These are phyloP conservation scores for Sardinella longiceps DNA, from an alignment of 2,797 vertebrate species.

Conservation along the genomic window DNA sequence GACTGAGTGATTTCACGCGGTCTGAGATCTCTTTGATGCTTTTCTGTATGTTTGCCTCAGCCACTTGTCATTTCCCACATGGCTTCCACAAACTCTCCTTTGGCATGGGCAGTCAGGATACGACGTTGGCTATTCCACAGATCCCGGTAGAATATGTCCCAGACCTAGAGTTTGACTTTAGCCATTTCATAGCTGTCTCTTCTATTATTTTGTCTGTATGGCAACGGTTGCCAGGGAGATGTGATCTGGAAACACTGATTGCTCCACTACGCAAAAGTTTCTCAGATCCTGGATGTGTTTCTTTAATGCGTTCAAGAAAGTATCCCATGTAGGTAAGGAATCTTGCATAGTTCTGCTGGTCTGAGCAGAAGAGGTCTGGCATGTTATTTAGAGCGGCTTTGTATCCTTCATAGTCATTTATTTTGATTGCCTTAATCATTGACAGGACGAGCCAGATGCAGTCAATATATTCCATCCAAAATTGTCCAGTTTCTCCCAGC, in stretches of 20 bases:
- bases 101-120: constrained; percentile 24
- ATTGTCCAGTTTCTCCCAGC: background rate
- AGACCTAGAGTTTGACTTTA: constrained; percentile 1
- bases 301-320: constrained; percentile 15
- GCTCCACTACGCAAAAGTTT: background rate
- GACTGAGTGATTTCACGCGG: background rate
- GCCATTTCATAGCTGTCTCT: background rate
- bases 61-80: background rate
- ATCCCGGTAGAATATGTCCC: background rate
- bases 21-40: background rate
- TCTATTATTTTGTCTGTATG: background rate
- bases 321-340: constrained; percentile 21
- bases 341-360: no score
- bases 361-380: no score
- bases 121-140: constrained; percentile 21
- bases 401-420: background rate
- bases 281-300: background rate
- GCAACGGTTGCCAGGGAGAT: background rate
- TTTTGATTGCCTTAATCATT: background rate
- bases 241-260: constrained; percentile 1
- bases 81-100: constrained; percentile 8
- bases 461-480: background rate
- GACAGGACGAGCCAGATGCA: background rate
- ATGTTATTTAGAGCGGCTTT: no score
- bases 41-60: background rate